Percentiles rank a stretch among this genome's conserved stretches.
phyloP scores from a whole-genome alignment of 2,797 vertebrate genomes.

The Cercopithecus neglectus region DNA sequence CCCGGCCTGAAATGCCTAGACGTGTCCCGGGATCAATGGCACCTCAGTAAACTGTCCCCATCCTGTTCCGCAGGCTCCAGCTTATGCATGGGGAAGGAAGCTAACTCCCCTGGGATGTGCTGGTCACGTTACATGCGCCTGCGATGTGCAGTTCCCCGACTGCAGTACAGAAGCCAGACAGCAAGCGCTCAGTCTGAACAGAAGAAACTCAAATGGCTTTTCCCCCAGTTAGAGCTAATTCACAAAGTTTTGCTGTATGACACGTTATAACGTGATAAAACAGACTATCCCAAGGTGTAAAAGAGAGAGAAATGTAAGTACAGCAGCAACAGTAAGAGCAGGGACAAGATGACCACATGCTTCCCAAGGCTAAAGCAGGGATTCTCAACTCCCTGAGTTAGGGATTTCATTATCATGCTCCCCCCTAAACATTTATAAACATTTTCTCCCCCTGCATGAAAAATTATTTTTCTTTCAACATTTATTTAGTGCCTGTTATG shows the following conservation, averaged over 20 bases:
- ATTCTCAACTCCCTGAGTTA: neutral
- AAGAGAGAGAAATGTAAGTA: neutral
- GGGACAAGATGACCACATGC: neutral
- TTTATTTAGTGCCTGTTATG: neutral
- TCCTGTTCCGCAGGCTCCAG: accelerated
- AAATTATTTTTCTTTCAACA: neutral
- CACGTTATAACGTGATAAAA: neutral
- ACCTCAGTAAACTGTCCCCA: neutral
- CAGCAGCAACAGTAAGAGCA: neutral
- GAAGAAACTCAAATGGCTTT: neutral
- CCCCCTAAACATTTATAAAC: neutral
- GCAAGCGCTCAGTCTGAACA: neutral
- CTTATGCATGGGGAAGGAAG: accelerated
- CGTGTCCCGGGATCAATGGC: neutral
- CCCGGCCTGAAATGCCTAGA: neutral
- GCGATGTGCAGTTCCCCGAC: neutral
- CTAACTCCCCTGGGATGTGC: too few species aligned
- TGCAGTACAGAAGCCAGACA: neutral
- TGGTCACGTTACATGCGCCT: neutral
- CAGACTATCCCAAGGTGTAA: neutral
- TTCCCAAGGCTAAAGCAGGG: neutral
- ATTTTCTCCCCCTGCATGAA: neutral
- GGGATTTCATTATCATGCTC: neutral
- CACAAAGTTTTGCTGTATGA: neutral
- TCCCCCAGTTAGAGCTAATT: neutral